Evolutionary conservation across 2,113 vertebrate species (phyloP).

Genomic region (Zosterops borbonicus): DNA sequence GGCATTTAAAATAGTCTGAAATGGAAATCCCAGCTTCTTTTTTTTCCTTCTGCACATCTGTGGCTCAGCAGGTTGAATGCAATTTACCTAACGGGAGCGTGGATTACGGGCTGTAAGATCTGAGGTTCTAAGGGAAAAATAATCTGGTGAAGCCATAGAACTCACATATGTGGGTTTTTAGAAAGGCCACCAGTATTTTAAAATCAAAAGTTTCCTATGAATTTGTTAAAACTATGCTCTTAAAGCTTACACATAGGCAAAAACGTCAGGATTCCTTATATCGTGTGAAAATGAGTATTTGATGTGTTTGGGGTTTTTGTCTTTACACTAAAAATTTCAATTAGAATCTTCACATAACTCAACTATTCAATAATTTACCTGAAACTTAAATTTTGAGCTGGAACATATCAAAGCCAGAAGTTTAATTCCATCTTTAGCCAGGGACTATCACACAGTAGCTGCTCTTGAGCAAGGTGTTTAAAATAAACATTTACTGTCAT

Average conservation of each 20-base stretch:
- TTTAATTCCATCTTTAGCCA: background rate
- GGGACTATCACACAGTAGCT: background rate
- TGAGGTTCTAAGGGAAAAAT: background rate
- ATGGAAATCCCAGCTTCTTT: background rate
- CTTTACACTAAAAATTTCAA: background rate
- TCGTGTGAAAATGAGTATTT: background rate
- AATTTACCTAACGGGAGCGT: background rate
- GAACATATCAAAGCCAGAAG: background rate
- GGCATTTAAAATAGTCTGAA: background rate
- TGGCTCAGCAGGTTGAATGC: background rate
- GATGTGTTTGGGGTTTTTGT: background rate
- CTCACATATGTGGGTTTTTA: background rate
- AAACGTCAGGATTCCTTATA: background rate
- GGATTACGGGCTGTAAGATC: fast-evolving
- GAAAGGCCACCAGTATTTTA: background rate
- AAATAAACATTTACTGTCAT: background rate
- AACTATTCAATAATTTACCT: background rate
- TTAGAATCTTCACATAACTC: background rate
- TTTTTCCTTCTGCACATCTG: background rate
- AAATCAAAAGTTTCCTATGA: background rate
- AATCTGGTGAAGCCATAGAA: background rate
- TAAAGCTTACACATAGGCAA: background rate
- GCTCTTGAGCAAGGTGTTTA: background rate
- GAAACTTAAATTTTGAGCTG: background rate
- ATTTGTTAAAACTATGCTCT: background rate